Conservation (phyloP, 2,888 invertebrate species). For the Mellilla xanthometata region DNA sequence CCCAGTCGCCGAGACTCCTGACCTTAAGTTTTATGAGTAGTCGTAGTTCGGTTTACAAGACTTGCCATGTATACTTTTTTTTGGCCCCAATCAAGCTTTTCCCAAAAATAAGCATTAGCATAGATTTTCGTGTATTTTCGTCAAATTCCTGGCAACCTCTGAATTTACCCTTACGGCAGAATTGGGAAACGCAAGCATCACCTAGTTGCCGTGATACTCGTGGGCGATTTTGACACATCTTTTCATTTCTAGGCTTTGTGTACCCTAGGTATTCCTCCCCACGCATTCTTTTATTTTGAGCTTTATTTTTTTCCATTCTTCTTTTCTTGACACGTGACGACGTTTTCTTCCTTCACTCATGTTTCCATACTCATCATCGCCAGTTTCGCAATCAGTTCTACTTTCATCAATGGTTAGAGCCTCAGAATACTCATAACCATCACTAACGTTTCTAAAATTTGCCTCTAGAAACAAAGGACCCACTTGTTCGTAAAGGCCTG, state of each 20-base stretch:
- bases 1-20: neutral
- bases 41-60: neutral
- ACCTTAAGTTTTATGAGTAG: neutral
- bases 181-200: neutral
- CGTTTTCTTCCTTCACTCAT: constrained; percentile 16
- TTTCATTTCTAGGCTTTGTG: neutral
- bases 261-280: neutral
- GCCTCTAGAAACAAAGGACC: too few relatives aligned
- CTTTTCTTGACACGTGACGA: constrained; percentile 1
- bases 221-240: neutral
- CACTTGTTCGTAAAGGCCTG: too few relatives aligned
- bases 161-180: neutral
- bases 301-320: neutral
- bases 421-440: too few relatives aligned
- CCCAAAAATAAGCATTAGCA: neutral
- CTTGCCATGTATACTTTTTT: neutral
- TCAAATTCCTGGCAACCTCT: constrained; percentile 1
- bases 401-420: constrained; percentile 1
- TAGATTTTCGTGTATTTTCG: neutral
- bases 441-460: too few relatives aligned
- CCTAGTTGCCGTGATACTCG: neutral
- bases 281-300: neutral
- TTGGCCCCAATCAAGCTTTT: neutral
- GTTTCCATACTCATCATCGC: constrained; percentile 4
- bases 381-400: neutral